Percentiles rank a stretch among this genome's conserved stretches.
These are phyloP conservation scores for zebrafish (Danio rerio) DNA, from an alignment of 2,113 vertebrate species.

Conservation along the genomic window DNA sequence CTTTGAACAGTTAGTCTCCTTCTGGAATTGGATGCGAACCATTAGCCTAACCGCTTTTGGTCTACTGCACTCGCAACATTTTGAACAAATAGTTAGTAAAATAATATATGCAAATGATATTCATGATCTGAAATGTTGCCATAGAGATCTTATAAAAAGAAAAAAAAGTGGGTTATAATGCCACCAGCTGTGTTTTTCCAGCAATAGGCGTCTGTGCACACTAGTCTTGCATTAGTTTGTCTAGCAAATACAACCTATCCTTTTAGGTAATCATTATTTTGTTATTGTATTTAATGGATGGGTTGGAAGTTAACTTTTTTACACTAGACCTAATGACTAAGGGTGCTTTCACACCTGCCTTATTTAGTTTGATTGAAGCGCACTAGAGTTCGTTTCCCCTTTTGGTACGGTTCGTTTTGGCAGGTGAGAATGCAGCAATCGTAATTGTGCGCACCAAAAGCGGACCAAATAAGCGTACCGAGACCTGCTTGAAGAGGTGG, in stretches of 20 bases:
- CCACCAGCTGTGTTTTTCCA: not conserved
- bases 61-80: conserved; percentile 7
- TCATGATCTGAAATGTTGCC: conserved; percentile 42
- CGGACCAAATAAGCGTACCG: too few relatives aligned
- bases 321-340: too few relatives aligned
- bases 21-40: not conserved
- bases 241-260: not conserved
- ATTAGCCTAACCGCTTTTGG: conserved; percentile 25
- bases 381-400: too few relatives aligned
- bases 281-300: not conserved
- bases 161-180: not conserved
- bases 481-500: too few relatives aligned
- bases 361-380: too few relatives aligned
- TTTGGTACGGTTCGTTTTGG: too few relatives aligned
- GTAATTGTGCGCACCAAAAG: too few relatives aligned
- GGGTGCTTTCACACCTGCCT: too few relatives aligned
- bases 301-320: not conserved
- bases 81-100: conserved; percentile 35
- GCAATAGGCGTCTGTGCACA: too few relatives aligned
- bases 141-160: conserved; percentile 35
- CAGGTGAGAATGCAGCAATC: too few relatives aligned
- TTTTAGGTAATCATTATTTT: not conserved
- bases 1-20: not conserved
- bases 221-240: too few relatives aligned
- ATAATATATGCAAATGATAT: conserved; percentile 38